Base-by-base conservation (phyloP, 2,797 vertebrate genomes). In the Tenualosa ilisha region DNA sequence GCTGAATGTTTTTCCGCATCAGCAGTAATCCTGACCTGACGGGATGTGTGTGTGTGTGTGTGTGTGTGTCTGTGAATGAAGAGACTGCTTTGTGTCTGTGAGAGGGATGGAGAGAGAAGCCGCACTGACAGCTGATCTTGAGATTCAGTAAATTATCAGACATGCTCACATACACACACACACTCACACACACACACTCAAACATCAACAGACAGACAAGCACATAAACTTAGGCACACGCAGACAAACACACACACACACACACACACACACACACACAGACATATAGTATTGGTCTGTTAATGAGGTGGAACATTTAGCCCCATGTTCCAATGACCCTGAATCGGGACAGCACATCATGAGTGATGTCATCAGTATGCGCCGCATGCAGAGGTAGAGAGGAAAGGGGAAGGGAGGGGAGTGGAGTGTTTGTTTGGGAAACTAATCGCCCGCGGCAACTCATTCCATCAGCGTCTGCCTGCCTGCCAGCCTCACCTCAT, bases 291-390 rank as follows among this genome's bases (percentile, higher is more conserved):
- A 46, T 46, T 46, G 46, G 63, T 68, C 12, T 75, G 68, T 2
- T 17, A 40, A 4, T 75, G 68, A 15, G 17, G 24, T 37, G 31
- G 68, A 20, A 75, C 31, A 8, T 40, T 75, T 40, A 40, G 68
- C 7, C 68, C 31, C 68, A 40, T 17, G 68, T 75, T 31, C 68
- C 31, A 75, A 17, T 15, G 15, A 40, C 31, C 68, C 68, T 75
- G 68, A 75, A 43, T 75, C 3, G 83, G 83, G 61, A 85, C 61
- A 40, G 83, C 24, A 84, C 51, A 59, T 89, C 79, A 86, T 86
- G 65, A 83, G 82, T 89, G 87, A 89, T 89, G 89, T 92, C 88
- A 89, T 86, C 31, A 43, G 87, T 83, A 85, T 37, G 63, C 86
- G 68, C 79, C 84, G 24, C 53, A 68, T 54, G 88, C 82, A 43